Base-by-base conservation (phyloP, 2,888 invertebrate genomes). In the Agrochola lota region DNA sequence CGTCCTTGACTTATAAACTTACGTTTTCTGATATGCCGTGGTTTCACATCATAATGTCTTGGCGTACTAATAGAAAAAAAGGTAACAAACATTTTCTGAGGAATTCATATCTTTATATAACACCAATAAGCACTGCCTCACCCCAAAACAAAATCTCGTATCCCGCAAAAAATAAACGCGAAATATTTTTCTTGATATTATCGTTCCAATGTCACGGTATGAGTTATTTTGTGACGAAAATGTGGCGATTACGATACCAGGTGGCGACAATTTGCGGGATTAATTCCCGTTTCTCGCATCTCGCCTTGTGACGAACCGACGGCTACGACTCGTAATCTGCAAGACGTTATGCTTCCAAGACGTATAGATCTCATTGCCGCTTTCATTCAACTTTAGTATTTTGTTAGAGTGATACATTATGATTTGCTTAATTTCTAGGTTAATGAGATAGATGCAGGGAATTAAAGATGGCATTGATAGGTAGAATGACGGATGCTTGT, bases 241-340 rank as follows among this genome's bases (percentile, higher is more conserved):
- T 83, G 71, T 62, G 77, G 68, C 64, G 70, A 86, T 77, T 81
- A 62, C 71, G 71, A 64, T 70, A 70, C 64, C 85, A 83, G 76
- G 84, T 77, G 84, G 12, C 63, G 74, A 86, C 73, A 77, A 85
- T 85, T 86, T 86, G 73, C 55, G 73, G 85, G 74, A 86, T 83
- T 86, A 77, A 80, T 83, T 69, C 86, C 57, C 71, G 71, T 57
- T 78, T 71, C 86, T 52, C 63, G 60, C 64, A 60, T 64, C 52
- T 59, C 64, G 40, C 59, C 40, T 60, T 73, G 72, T 71, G 76
- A 77, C 52, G 84, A 71, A 66, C 49, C 59, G 73, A n/a, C 66
- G 74, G 60, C 52, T 69, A n/a, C 68, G 75, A 66, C 52, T 60
- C 30, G 62, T 84, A 78, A 86, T 86, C 84, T 78, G 69, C 69